These are phyloP conservation scores for Muscina levida DNA, from an alignment of 2,888 invertebrate species.

Conservation along the genomic window DNA sequence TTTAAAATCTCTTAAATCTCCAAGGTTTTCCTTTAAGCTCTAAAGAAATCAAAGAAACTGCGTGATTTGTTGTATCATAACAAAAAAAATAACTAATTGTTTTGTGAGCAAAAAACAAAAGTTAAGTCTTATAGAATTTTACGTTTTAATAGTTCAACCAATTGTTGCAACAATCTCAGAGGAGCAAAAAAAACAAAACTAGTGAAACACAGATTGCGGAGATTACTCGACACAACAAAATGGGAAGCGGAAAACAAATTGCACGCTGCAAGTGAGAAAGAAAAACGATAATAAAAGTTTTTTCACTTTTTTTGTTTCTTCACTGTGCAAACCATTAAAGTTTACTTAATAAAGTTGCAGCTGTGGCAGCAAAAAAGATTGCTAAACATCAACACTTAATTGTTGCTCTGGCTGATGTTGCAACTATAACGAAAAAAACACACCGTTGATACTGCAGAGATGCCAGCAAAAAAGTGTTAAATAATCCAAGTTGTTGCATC, in stretches of 20 bases:
- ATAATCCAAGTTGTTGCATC: conserved; percentile 1
- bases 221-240: conserved; percentile 37
- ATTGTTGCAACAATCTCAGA: conserved; percentile 50
- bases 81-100: conserved; percentile 62
- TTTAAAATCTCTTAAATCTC: conserved; percentile 55
- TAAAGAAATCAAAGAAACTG: conserved; percentile 55
- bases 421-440: conserved; percentile 31
- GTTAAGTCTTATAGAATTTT: conserved; percentile 28
- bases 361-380: conserved; percentile 69
- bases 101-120: conserved; percentile 27
- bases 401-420: conserved; percentile 65
- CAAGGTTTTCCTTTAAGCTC: conserved; percentile 49
- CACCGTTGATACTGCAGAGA: neutral
- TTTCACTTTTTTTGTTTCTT: conserved; percentile 9
- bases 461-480: conserved; percentile 24
- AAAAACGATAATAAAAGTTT: conserved; percentile 28
- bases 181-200: conserved; percentile 31
- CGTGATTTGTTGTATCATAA: conserved; percentile 39
- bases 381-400: conserved; percentile 77
- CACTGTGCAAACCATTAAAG: conserved; percentile 56
- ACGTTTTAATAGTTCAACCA: conserved; percentile 41
- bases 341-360: conserved; percentile 68
- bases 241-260: conserved; percentile 52
- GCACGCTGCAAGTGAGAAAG: conserved; percentile 31
- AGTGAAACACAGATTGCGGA: conserved; percentile 50